A percentile compares a stretch with the other conserved stretches of the same genome.
These are phyloP conservation scores for Gymnarchus niloticus DNA, from an alignment of 2,113 vertebrate genomes.

Conservation along the genomic window DNA sequence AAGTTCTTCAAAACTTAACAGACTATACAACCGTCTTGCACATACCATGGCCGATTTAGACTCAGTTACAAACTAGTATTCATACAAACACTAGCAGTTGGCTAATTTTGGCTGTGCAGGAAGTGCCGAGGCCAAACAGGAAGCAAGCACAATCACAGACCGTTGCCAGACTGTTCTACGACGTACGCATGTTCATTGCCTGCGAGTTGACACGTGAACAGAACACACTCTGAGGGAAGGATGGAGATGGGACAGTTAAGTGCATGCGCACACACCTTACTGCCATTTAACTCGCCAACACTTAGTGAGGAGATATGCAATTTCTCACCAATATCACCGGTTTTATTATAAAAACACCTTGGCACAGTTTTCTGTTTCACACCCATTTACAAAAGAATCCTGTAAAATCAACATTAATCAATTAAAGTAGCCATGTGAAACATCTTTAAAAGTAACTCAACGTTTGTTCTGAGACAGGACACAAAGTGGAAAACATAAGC, in stretches of 20 bases:
- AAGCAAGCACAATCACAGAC: background rate
- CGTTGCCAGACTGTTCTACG: background rate
- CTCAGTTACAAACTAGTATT: background rate
- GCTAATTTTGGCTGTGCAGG: background rate
- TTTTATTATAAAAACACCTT: constrained; percentile 16
- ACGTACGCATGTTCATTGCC: background rate
- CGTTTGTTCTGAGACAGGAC: background rate
- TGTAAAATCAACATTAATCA: background rate
- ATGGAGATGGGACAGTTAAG: background rate
- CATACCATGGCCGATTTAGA: background rate
- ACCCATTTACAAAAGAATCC: background rate
- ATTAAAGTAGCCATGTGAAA: background rate
- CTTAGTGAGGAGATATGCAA: background rate
- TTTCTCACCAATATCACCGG: background rate
- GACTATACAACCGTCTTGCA: background rate
- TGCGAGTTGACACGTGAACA: background rate
- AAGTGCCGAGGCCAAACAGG: background rate
- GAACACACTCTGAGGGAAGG: background rate
- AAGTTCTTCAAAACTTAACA: background rate
- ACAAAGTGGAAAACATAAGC: background rate
- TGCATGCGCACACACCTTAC: background rate
- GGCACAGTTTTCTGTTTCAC: background rate
- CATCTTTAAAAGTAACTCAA: background rate
- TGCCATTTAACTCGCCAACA: too few relatives aligned
- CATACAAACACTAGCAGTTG: background rate